Evolutionary conservation across 2,888 invertebrate genomes (phyloP).

Genomic region (Tenodera sinensis): DNA sequence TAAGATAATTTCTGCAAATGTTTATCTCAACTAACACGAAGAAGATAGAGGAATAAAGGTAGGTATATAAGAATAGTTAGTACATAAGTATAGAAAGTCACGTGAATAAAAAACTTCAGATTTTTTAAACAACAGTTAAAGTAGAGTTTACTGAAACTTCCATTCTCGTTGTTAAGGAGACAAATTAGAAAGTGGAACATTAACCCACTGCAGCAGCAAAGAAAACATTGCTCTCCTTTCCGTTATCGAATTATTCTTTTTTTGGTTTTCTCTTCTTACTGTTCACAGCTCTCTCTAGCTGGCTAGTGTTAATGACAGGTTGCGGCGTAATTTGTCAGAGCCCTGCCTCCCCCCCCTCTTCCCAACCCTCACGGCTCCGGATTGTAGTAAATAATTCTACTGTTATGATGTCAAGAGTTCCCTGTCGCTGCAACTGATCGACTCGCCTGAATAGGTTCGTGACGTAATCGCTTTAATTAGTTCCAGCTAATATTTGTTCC

Average conservation of each 20-base stretch:
- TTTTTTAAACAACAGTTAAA: no score
- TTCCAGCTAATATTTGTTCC: neutral
- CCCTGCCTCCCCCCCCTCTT: neutral
- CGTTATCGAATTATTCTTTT: conserved; percentile 1
- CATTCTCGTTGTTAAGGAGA: neutral
- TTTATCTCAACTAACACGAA: no score
- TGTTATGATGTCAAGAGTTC: neutral
- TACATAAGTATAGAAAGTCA: no score
- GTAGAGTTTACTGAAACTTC: no score
- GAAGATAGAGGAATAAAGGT: no score
- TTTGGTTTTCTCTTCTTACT: neutral
- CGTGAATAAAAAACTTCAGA: no score
- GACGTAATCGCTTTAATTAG: neutral
- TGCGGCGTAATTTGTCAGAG: conserved; percentile 9
- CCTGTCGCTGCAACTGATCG: neutral
- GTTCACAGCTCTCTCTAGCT: neutral
- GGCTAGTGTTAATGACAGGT: conserved; percentile 11
- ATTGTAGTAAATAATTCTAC: neutral
- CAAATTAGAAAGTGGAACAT: neutral
- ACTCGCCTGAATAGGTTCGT: neutral
- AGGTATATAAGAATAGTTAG: no score
- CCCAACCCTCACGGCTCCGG: neutral
- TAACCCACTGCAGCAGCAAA: neutral
- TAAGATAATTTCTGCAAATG: no score
- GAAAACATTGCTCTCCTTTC: neutral